phyloP scores from a whole-genome alignment of 1,140 invertebrate species.

The Aphis gossypii region DNA sequence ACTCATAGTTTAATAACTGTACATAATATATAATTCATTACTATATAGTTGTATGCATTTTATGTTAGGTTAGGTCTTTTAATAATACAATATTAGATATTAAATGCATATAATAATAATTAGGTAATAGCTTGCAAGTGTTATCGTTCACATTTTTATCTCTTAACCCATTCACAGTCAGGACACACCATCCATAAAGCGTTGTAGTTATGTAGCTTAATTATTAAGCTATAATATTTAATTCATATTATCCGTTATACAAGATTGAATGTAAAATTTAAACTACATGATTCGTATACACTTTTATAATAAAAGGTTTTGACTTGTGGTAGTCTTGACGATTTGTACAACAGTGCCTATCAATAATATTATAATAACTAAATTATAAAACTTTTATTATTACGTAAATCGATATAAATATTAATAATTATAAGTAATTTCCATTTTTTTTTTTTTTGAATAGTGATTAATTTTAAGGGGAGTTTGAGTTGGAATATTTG shows the following conservation, averaged over 20 bases:
- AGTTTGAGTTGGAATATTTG: neutral
- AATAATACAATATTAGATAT: too few species aligned
- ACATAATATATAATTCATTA: neutral
- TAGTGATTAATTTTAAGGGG: neutral
- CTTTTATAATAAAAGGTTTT: neutral
- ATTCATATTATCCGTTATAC: neutral
- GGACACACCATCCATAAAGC: neutral
- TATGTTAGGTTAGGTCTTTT: neutral
- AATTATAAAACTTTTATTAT: neutral
- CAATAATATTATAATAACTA: neutral
- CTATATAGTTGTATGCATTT: neutral
- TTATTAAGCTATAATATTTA: neutral
- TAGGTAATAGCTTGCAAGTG: too few species aligned
- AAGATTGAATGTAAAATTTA: neutral
- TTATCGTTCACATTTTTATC: too few species aligned
- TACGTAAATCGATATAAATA: neutral
- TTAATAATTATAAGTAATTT: neutral
- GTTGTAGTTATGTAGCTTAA: neutral
- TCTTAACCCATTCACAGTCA: too few species aligned
- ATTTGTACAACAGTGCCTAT: neutral
- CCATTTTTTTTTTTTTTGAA: neutral
- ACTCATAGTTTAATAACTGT: neutral
- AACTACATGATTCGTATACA: neutral
- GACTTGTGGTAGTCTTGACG: neutral
- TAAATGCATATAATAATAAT: too few species aligned